phyloP scores from a whole-genome alignment of 2,113 vertebrate species.

The Odocoileus virginianus region DNA sequence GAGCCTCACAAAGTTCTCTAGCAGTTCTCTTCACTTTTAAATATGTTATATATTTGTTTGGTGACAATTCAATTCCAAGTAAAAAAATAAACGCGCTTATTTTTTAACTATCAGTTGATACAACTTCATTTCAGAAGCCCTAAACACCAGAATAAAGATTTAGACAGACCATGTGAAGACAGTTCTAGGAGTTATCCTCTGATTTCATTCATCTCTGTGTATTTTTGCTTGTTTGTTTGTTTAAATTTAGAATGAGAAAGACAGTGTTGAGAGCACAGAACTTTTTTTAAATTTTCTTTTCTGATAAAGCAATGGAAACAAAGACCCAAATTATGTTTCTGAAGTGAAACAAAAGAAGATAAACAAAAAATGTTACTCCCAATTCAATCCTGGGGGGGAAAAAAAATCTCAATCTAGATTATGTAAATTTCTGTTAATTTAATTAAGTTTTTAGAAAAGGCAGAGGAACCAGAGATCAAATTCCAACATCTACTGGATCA shows the following conservation, averaged over 20 bases:
- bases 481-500: no score
- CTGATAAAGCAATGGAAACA: not conserved
- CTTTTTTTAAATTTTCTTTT: not conserved
- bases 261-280: not conserved
- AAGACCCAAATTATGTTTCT: not conserved
- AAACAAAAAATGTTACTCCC: not conserved
- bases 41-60: not conserved
- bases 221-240: not conserved
- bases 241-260: not conserved
- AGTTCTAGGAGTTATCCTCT: not conserved
- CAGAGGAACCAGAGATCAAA: no score
- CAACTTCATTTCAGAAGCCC: not conserved
- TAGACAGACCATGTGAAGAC: not conserved
- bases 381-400: not conserved
- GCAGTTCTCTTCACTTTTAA: conserved; percentile 27
- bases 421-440: not conserved
- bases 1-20: not conserved
- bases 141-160: not conserved
- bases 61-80: not conserved
- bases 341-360: not conserved
- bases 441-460: not conserved
- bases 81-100: conserved; percentile 11
- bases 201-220: not conserved
- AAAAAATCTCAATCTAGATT: not conserved
- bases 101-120: not conserved